Evolutionary conservation across 2,113 vertebrate genomes (phyloP).

Genomic region (Aphelocoma coerulescens): DNA sequence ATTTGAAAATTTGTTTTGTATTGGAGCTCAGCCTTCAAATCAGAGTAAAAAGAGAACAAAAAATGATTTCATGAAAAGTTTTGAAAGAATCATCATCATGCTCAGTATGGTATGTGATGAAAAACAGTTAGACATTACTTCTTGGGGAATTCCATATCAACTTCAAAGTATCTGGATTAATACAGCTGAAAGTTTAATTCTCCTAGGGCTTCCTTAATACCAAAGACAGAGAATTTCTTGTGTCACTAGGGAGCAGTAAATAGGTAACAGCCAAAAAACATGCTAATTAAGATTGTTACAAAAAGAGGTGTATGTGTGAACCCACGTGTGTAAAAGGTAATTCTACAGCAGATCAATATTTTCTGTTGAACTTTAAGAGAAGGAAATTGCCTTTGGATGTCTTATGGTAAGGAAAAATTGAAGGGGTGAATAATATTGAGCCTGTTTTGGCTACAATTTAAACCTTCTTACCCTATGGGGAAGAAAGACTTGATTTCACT

Average conservation of each 20-base stretch:
- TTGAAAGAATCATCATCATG: background rate
- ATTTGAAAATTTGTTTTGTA: background rate
- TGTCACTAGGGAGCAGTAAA: background rate
- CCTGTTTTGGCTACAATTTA: background rate
- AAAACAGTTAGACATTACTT: background rate
- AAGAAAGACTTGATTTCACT: constrained; percentile 8
- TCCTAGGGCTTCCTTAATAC: background rate
- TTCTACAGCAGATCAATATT: background rate
- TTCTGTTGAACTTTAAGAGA: background rate
- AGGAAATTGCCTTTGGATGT: background rate
- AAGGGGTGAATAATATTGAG: background rate
- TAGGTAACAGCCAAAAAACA: background rate
- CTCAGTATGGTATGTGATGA: background rate
- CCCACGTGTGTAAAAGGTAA: background rate
- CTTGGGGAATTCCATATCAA: background rate
- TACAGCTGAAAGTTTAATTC: background rate
- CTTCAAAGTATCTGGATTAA: background rate
- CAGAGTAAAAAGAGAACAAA: background rate
- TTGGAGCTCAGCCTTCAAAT: background rate
- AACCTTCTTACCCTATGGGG: background rate
- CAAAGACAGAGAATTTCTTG: background rate
- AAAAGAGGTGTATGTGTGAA: background rate
- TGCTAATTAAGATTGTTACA: background rate
- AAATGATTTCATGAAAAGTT: background rate
- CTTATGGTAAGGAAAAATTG: background rate